Conservation (phyloP, 2,888 invertebrate species). For the Lymantria monacha region DNA sequence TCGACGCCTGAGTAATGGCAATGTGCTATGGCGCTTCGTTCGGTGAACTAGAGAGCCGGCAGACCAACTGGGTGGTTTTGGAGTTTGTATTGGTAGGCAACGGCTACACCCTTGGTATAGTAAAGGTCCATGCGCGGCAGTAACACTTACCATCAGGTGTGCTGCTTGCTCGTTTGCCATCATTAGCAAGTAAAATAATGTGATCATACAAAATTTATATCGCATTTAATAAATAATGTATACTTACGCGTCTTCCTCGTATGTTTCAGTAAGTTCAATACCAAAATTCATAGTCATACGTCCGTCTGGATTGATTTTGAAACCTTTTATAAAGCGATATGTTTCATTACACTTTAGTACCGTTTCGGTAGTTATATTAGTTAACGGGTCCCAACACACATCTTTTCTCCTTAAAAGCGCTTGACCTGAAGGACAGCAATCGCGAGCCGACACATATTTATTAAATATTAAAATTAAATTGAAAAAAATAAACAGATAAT, state of each 20-base stretch:
- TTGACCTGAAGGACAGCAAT: constrained; percentile 36
- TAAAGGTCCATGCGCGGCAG: no score
- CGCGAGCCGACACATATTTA: constrained; percentile 7
- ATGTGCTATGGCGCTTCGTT: no score
- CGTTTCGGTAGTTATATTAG: constrained; percentile 27
- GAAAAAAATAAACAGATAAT: neutral
- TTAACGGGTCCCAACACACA: constrained; percentile 41
- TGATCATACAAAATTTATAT: no score
- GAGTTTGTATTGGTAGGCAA: no score
- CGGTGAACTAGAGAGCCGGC: no score
- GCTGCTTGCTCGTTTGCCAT: no score
- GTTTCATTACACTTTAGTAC: constrained; percentile 25
- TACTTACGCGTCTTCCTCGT: constrained; percentile 11
- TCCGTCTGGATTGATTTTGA: constrained; percentile 11
- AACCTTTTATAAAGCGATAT: constrained; percentile 15
- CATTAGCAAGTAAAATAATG: no score
- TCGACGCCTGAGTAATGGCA: no score
- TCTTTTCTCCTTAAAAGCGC: constrained; percentile 22
- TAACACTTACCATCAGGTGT: no score
- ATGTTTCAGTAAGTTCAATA: constrained; percentile 10
- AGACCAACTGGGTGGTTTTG: no score
- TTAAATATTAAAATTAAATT: neutral
- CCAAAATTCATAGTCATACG: constrained; percentile 18
- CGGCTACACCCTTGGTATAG: no score
- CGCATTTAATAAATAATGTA: neutral